Percentiles rank a stretch among this genome's conserved stretches.
Conservation (phyloP, 2,888 invertebrate species). For the Hedychridium roseum region DNA sequence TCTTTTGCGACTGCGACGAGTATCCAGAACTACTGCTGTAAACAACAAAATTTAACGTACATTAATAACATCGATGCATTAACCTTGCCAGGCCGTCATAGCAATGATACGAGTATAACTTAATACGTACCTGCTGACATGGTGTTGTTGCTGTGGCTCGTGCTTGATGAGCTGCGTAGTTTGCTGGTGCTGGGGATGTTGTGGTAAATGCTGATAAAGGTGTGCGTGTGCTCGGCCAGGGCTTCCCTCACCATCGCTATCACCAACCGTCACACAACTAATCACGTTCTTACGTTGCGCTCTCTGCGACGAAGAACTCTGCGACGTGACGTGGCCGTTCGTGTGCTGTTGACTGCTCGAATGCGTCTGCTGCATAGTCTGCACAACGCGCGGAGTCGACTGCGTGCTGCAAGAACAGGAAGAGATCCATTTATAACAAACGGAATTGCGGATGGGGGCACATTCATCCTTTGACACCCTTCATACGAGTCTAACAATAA, state of each 20-base stretch:
- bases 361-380: slow-evolving; percentile 50
- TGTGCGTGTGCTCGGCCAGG: slow-evolving; percentile 65
- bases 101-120: too few relatives aligned
- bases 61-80: not conserved
- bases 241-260: slow-evolving; percentile 76
- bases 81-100: too few relatives aligned
- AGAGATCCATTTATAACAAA: too few relatives aligned
- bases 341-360: slow-evolving; percentile 45
- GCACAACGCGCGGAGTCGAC: slow-evolving; percentile 54
- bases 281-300: slow-evolving; percentile 76
- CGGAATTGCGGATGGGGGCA: too few relatives aligned
- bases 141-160: slow-evolving; percentile 66
- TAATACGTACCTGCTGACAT: slow-evolving; percentile 49
- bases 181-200: slow-evolving; percentile 57
- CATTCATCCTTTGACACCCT: too few relatives aligned
- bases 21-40: slow-evolving; percentile 56
- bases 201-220: slow-evolving; percentile 49
- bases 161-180: slow-evolving; percentile 66
- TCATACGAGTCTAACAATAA: too few relatives aligned
- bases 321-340: slow-evolving; percentile 34
- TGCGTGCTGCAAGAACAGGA: slow-evolving; percentile 57
- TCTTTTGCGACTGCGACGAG: slow-evolving; percentile 85
- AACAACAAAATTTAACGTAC: slow-evolving; percentile 3
- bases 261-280: slow-evolving; percentile 80
- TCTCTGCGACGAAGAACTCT: slow-evolving; percentile 42